Evolutionary conservation across 2,113 vertebrate genomes (phyloP), one percentile per base, ranked within the genome.

Genomic region (Syrmaticus mikado): DNA sequence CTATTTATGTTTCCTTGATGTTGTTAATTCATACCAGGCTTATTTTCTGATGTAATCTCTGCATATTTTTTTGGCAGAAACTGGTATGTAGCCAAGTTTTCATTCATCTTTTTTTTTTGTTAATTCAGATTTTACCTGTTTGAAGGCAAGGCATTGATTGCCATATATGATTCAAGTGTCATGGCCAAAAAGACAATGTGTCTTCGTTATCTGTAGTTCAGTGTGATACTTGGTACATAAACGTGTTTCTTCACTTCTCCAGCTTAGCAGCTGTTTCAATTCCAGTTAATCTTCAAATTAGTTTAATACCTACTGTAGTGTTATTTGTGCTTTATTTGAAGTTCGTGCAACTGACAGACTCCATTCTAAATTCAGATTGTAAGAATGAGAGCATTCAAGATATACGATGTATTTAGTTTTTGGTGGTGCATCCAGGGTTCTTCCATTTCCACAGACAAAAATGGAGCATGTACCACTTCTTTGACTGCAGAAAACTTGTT

Each of bases 91-190:
- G 43, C 53, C 79, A 73, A 85, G 50, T 34, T 57, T 68, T 89
- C 75, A 62, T 85, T 58, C 40, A 45, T 20, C 40, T 85, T 10
- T 15, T 53, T 82, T 67, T 73, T 80, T 53, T 85, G 41, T 43
- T 43, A 85, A 92, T 93, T 89, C 71, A 73, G 53, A 50, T 82
- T 79, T 85, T 85, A 48, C 36, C 5, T 13, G 18, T 82, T 43
- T 73, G 75, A 87, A 91, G 55, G 60, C 64, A 82, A 89, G 79
- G 24, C 64, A 40, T 94, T 92, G 85, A 21, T 92, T 83, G 82
- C 92, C 34, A 11, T 75, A 61, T 82, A 61, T 84, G 2, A 70
- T 61, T 82, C 27, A 89, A 95, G 70, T 79, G 36, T 24, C 45
- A 7, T 45, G 30, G 52, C 79, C 53, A 82, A 34, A 88, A 50